These are phyloP conservation scores for Tachystola acroxantha DNA, from an alignment of 2,888 invertebrate species.

Conservation along the genomic window DNA sequence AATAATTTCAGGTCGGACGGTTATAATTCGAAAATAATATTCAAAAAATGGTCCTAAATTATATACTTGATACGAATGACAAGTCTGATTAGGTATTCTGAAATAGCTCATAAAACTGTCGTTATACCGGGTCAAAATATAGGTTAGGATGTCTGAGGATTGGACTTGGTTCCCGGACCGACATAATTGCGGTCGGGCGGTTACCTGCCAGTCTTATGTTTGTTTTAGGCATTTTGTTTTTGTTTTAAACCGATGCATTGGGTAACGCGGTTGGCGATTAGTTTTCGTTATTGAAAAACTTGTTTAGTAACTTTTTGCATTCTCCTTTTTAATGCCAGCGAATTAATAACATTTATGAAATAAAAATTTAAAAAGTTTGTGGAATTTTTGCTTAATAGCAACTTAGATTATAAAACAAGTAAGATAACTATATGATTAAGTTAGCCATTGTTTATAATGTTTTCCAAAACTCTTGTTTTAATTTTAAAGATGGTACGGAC, in stretches of 20 bases:
- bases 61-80: slow-evolving; percentile 29
- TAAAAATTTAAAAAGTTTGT: too few relatives aligned
- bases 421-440: too few relatives aligned
- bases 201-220: slow-evolving; percentile 54
- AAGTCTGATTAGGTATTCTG: slow-evolving; percentile 23
- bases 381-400: too few relatives aligned
- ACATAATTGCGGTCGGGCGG: slow-evolving; percentile 48
- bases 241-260: slow-evolving; percentile 17
- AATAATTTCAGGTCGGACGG: background rate
- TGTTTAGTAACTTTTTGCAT: slow-evolving; percentile 5
- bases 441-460: too few relatives aligned
- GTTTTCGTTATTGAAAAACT: slow-evolving; percentile 24
- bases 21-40: background rate
- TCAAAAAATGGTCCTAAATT: slow-evolving; percentile 21
- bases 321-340: background rate
- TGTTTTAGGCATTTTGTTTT: slow-evolving; percentile 18
- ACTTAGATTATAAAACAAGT: too few relatives aligned
- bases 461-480: too few relatives aligned
- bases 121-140: slow-evolving; percentile 56
- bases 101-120: slow-evolving; percentile 39
- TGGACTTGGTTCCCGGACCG: slow-evolving; percentile 33
- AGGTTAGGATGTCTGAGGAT: slow-evolving; percentile 46
- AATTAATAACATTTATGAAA: too few relatives aligned
- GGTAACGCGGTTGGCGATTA: slow-evolving; percentile 36
- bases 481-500: too few relatives aligned